These are phyloP conservation scores for Yasuhikotakia modesta DNA, from an alignment of 2,797 vertebrate species.

Conservation along the genomic window DNA sequence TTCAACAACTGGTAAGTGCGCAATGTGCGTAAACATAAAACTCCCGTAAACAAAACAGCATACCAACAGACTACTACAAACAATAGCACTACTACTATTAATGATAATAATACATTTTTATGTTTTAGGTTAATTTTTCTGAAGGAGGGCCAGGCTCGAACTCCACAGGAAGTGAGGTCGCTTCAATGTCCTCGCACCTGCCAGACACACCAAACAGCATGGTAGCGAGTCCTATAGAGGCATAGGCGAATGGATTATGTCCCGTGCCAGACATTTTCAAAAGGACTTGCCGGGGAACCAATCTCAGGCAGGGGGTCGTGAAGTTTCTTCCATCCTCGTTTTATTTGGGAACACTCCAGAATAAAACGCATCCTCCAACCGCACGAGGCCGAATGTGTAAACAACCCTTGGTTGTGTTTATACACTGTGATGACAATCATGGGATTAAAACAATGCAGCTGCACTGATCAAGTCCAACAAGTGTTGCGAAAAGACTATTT, in stretches of 20 bases:
- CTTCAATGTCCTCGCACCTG: conserved; percentile 98
- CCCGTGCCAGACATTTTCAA: conserved; percentile 70
- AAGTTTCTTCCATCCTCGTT: conserved; percentile 49
- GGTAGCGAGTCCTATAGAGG: conserved; percentile 98
- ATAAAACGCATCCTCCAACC: conserved; percentile 69
- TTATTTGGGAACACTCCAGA: conserved; percentile 46
- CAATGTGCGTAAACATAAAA: conserved; percentile 1
- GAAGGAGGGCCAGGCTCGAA: conserved; percentile 97
- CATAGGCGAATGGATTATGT: conserved; percentile 81
- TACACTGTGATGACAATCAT: conserved; percentile 99
- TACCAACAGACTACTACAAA: background rate
- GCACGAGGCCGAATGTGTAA: conserved; percentile 83
- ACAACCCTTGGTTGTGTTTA: conserved; percentile 85
- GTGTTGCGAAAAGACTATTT: conserved; percentile 57
- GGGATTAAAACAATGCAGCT: conserved; percentile 78
- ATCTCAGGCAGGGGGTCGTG: conserved; percentile 61
- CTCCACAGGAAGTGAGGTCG: conserved; percentile 97
- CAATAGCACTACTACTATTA: background rate
- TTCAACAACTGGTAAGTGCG: conserved; percentile 90
- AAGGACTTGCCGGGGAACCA: conserved; percentile 71
- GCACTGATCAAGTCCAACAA: conserved; percentile 41
- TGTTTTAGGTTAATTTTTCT: conserved; percentile 90
- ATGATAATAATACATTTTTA: conserved; percentile 6
- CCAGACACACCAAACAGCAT: conserved; percentile 99
- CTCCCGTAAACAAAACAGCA: background rate